Conservation (phyloP, 2,113 vertebrate genomes). For the Empidonax alnorum region DNA sequence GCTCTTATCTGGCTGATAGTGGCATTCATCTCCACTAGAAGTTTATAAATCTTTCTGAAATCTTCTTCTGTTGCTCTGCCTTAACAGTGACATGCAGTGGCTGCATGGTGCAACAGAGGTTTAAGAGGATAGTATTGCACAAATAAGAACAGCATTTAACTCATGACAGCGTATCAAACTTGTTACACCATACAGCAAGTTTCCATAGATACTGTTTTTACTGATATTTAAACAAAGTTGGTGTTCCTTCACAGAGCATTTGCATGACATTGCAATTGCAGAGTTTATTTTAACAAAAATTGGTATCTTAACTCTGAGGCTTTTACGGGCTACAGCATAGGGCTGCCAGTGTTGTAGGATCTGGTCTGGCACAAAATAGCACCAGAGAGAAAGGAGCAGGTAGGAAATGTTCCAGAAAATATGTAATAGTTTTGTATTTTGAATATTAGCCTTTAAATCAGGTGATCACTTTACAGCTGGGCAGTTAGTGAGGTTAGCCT, state of each 20-base stretch:
- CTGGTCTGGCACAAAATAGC: neutral
- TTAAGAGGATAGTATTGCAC: neutral
- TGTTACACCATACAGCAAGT: neutral
- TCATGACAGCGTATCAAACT: neutral
- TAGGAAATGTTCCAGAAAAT: neutral
- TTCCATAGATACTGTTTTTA: neutral
- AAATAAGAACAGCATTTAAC: neutral
- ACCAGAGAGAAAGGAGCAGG: neutral
- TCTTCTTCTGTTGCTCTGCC: conserved; percentile 15
- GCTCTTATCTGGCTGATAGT: neutral
- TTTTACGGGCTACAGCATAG: rapidly evolving
- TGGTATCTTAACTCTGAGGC: neutral
- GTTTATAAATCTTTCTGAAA: conserved; percentile 35
- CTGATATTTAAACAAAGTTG: neutral
- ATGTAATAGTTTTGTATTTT: neutral
- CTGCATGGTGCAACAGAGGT: conserved; percentile 9
- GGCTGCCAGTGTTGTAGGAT: neutral
- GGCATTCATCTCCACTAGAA: neutral
- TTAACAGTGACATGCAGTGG: conserved; percentile 45
- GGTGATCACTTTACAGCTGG: neutral
- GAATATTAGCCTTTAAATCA: neutral
- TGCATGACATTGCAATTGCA: neutral
- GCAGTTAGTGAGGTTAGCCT: neutral
- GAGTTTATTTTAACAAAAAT: neutral
- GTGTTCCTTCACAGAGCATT: neutral